These are phyloP conservation scores for Gymnarchus niloticus DNA, from an alignment of 2,113 vertebrate species.

Conservation along the genomic window DNA sequence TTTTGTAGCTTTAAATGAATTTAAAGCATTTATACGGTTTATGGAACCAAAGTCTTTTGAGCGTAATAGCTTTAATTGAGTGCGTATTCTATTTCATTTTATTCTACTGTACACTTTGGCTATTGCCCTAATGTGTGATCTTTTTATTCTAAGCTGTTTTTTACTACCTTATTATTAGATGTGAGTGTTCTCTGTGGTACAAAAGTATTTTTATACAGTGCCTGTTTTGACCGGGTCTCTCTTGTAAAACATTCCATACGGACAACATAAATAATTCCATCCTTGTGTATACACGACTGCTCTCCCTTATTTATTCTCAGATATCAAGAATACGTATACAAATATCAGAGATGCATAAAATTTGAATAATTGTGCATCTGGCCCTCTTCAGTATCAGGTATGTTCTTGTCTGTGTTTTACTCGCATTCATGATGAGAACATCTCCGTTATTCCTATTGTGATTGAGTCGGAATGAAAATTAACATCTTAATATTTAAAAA, in stretches of 20 bases:
- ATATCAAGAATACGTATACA: background rate
- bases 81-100: background rate
- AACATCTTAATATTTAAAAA: constrained; percentile 53
- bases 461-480: constrained; percentile 33
- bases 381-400: background rate
- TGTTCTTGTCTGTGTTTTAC: background rate
- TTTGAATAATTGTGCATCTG: background rate
- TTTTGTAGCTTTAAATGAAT: background rate
- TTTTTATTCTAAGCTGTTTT: background rate
- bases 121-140: background rate
- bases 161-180: no score
- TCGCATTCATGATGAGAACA: constrained; percentile 9
- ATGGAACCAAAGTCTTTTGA: background rate
- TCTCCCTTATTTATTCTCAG: background rate
- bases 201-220: background rate
- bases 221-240: background rate
- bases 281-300: background rate
- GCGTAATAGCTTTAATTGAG: background rate
- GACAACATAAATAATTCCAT: no score
- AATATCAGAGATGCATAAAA: background rate
- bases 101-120: background rate
- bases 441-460: constrained; percentile 26
- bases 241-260: no score
- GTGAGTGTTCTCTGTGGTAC: background rate
- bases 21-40: background rate